These are phyloP conservation scores for Athene noctua DNA, from an alignment of 2,113 vertebrate species.

Conservation along the genomic window DNA sequence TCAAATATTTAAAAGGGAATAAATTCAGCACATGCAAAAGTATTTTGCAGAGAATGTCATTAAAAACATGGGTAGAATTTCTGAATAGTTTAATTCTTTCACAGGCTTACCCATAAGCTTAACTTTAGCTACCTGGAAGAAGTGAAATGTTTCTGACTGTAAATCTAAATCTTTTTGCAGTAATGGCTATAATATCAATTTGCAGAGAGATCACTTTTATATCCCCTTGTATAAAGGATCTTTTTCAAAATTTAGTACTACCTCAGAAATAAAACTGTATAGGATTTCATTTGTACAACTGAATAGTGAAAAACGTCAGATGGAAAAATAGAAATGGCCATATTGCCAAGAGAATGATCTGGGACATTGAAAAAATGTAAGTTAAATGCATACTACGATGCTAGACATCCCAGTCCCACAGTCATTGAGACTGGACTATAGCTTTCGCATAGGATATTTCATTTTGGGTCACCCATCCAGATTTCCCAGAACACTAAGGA, in stretches of 20 bases:
- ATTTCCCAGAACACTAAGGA: not conserved
- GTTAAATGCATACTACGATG: not conserved
- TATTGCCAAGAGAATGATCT: not conserved
- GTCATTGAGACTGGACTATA: not conserved
- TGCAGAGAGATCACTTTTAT: not conserved
- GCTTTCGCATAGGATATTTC: not conserved
- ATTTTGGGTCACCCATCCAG: not conserved
- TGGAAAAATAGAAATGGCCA: not conserved
- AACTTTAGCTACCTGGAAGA: not conserved
- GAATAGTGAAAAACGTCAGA: not conserved
- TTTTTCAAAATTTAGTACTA: not conserved
- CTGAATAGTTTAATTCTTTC: not conserved
- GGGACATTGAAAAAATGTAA: not conserved
- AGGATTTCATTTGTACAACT: not conserved
- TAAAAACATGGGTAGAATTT: not conserved
- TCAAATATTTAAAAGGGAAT: not conserved
- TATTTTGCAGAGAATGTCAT: not conserved
- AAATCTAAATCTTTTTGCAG: not conserved
- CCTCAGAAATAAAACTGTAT: not conserved
- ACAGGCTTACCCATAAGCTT: not conserved
- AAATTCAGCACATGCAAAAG: not conserved
- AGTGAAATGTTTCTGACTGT: not conserved
- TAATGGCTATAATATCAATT: not conserved
- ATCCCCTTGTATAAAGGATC: not conserved
- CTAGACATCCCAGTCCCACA: not conserved